These are phyloP conservation scores for Dasyurus viverrinus DNA, from an alignment of 2,113 vertebrate species.

Conservation along the genomic window DNA sequence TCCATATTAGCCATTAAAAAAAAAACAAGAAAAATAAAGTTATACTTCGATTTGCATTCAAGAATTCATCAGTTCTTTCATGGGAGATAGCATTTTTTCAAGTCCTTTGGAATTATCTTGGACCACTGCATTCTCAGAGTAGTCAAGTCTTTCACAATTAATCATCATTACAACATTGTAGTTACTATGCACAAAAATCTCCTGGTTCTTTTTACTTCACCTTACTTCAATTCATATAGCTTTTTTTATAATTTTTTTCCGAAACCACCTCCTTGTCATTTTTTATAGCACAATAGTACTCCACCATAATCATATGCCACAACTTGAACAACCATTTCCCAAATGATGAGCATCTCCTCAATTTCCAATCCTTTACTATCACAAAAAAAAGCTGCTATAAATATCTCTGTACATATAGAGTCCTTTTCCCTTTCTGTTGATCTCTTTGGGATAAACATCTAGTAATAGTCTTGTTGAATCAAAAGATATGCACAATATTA, in stretches of 20 bases:
- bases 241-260: neutral
- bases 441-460: neutral
- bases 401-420: neutral
- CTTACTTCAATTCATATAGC: neutral
- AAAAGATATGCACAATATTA: neutral
- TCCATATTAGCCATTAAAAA: neutral
- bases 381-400: neutral
- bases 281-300: neutral
- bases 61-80: neutral
- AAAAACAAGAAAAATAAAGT: neutral
- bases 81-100: neutral
- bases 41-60: neutral
- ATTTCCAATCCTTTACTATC: neutral
- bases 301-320: neutral
- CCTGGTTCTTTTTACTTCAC: neutral
- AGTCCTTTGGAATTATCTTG: neutral
- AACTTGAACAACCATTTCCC: neutral
- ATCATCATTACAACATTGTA: neutral
- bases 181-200: neutral
- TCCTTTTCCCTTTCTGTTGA: neutral
- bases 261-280: neutral
- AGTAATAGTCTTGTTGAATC: neutral
- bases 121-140: neutral
- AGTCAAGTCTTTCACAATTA: neutral
- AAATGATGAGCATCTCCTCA: neutral